Evolutionary conservation across 2,113 vertebrate species (phyloP), one percentile per base, ranked within the genome.

Genomic region (Salvator merianae): DNA sequence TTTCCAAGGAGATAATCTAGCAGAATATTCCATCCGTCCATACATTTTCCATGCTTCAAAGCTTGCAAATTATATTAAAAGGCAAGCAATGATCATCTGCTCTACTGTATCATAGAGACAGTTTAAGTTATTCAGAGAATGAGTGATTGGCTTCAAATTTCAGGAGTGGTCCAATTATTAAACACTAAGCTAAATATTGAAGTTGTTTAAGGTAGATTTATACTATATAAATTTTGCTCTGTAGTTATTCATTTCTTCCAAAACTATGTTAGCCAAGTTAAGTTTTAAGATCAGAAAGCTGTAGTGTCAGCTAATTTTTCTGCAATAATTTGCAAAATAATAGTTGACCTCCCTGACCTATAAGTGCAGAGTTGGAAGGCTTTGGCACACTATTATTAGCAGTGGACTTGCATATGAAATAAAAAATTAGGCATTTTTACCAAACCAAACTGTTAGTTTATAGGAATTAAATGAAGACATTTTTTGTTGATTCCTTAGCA

Each of bases 1-100:
- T 87, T 88, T 72, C 63, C 24, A 80, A 53, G 63, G 1, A 7
- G 83, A 76, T 50, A 24, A 20, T 73, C 83, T 4, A 79, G 77
- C n/a, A 55, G 0, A 38, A 69, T 75, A 84, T 28, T 12, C 8
- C 53, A 59, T 66, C 28, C 28, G 26, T 43, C 14, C n/a, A 50
- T 34, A 1, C 43, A 81, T 81, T 70, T 69, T 36, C 43, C 9
- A 1, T 68, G 63, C 43, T 50, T 14, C 43, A 66, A 7, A 36
- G 2, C 63, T 80, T 59, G 83, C 5, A 63, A 10, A 26, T 24
- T 47, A 13, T 68, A 30, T 50, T 70, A n/a, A n/a, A 68, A 77
- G 53, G 81, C n/a, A 81, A 86, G 32, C 70, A 83, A 81, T 43
- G 22, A 47, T 70, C 10, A 55, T 16, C 34, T 50, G 66, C 5